Conservation (phyloP, 2,888 invertebrate genomes). For the Dendrolimus pini region DNA sequence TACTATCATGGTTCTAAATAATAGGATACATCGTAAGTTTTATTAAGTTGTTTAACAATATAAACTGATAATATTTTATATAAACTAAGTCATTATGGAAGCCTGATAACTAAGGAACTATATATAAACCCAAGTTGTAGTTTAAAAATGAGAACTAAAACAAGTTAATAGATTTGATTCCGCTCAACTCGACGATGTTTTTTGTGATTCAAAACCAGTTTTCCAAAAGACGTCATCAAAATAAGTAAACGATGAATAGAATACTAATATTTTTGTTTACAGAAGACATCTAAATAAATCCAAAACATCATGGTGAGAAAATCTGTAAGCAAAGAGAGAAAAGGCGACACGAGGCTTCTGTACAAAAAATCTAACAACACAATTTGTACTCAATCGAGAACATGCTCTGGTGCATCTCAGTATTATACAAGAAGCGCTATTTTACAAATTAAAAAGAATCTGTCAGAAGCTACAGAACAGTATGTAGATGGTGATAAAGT, state of each 20-base stretch:
- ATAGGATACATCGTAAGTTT: no score
- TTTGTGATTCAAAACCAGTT: background rate
- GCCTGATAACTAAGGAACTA: no score
- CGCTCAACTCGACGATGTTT: no score
- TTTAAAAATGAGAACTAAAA: no score
- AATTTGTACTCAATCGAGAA: slow-evolving; percentile 35
- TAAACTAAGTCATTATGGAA: no score
- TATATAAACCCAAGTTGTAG: no score
- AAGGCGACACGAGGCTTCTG: slow-evolving; percentile 31
- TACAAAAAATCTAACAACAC: slow-evolving; percentile 47
- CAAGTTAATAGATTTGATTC: no score
- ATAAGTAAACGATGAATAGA: slow-evolving; percentile 41
- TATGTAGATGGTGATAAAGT: slow-evolving; percentile 29
- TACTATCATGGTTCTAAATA: no score
- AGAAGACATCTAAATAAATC: slow-evolving; percentile 31
- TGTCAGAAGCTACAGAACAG: slow-evolving; percentile 24
- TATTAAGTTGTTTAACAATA: no score
- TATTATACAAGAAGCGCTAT: slow-evolving; percentile 29
- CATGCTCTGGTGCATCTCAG: slow-evolving; percentile 37
- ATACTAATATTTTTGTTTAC: slow-evolving; percentile 59
- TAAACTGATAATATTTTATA: no score
- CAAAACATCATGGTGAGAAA: slow-evolving; percentile 10
- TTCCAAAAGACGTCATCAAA: slow-evolving; percentile 1
- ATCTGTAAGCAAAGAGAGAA: slow-evolving; percentile 38
- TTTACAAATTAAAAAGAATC: slow-evolving; percentile 31